phyloP scores from a whole-genome alignment of 2,888 invertebrate species.

The Sesamia inferens region DNA sequence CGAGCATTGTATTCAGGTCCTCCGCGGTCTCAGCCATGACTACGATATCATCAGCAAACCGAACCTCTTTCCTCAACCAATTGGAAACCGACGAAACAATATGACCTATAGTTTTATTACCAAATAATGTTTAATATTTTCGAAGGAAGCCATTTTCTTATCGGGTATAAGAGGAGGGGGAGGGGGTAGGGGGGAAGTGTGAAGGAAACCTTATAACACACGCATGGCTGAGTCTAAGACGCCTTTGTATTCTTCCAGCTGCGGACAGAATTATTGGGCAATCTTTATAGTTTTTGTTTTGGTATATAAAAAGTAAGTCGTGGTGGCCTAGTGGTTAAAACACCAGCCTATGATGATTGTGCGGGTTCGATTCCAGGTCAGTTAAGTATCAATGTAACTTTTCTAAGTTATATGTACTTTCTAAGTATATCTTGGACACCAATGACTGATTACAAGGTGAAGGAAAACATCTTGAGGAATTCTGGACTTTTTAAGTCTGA shows the following conservation, averaged over 20 bases:
- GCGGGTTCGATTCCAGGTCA: too few species aligned
- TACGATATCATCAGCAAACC: too few species aligned
- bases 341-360: too few species aligned
- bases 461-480: too few species aligned
- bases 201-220: slow-evolving; percentile 60
- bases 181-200: slow-evolving; percentile 3
- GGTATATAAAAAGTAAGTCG: not conserved
- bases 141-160: slow-evolving; percentile 49
- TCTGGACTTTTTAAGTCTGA: too few species aligned
- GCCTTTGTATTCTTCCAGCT: slow-evolving; percentile 57
- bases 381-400: too few species aligned
- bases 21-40: too few species aligned
- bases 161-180: not conserved
- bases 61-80: not conserved
- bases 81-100: slow-evolving; percentile 7
- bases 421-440: too few species aligned
- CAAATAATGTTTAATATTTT: slow-evolving; percentile 45
- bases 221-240: slow-evolving; percentile 56
- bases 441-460: too few species aligned
- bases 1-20: too few species aligned
- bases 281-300: not conserved
- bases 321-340: too few species aligned
- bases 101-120: slow-evolving; percentile 19
- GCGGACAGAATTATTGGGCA: slow-evolving; percentile 9
- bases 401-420: too few species aligned